Evolutionary conservation across 53 echinoderm and acorn worm species (phyloP).

Genomic region (Holothuria leucospilota): DNA sequence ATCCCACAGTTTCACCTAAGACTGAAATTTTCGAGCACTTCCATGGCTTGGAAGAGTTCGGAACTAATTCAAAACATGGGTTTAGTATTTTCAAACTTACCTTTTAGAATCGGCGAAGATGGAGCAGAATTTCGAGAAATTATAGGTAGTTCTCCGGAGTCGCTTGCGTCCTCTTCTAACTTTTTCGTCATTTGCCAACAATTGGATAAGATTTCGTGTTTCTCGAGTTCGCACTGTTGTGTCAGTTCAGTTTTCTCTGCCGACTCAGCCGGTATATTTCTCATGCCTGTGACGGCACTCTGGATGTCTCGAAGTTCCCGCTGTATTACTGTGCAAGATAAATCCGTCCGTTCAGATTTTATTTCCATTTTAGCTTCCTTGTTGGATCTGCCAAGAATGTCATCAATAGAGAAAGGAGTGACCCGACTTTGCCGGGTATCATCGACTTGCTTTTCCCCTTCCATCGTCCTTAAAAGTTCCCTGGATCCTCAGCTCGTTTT

Average conservation of each 20-base stretch:
- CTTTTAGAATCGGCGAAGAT: slow-evolving; percentile 23
- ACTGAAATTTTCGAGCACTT: no score
- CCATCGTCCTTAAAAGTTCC: not conserved
- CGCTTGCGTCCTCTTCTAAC: slow-evolving; percentile 7
- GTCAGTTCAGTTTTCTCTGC: not conserved
- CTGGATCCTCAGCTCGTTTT: no score
- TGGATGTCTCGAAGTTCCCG: slow-evolving; percentile 45
- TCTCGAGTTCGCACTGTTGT: slow-evolving; percentile 15
- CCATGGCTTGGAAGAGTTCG: no score
- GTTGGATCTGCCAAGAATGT: slow-evolving; percentile 71
- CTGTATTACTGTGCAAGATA: slow-evolving; percentile 34
- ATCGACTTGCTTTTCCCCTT: not conserved
- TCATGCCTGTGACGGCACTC: not conserved
- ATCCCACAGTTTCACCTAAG: no score
- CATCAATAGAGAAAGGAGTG: slow-evolving; percentile 81
- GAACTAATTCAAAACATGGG: no score
- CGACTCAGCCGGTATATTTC: slow-evolving; percentile 6
- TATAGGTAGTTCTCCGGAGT: not conserved
- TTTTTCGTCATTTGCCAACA: slow-evolving; percentile 52
- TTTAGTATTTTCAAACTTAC: not conserved
- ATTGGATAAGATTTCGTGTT: slow-evolving; percentile 35
- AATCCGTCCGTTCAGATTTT: not conserved
- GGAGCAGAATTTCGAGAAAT: slow-evolving; percentile 20
- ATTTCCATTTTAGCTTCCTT: not conserved
- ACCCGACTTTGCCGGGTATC: slow-evolving; percentile 38